These are phyloP conservation scores for Thaumetopoea pityocampa DNA, from an alignment of 1,140 invertebrate species.

Conservation along the genomic window DNA sequence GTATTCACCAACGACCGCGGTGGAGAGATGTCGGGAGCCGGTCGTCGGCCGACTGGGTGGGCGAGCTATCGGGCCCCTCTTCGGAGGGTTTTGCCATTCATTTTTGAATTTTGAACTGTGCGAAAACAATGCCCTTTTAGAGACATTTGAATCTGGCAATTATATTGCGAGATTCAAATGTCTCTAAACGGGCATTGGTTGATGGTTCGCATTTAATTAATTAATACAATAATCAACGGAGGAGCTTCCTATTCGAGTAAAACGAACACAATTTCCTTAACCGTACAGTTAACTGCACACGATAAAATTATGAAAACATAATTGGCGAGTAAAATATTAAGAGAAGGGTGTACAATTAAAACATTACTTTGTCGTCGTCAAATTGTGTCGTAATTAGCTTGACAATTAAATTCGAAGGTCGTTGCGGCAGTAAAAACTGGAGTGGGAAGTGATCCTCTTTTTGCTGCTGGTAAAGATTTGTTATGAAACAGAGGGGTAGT, in stretches of 20 bases:
- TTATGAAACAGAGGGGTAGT: constrained; percentile 25
- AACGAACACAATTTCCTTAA: constrained; percentile 17
- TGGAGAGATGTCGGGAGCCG: constrained; percentile 45
- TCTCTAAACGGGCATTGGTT: too few species aligned
- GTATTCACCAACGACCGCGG: constrained; percentile 66
- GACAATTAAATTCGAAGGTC: constrained; percentile 62
- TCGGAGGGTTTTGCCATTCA: constrained; percentile 49
- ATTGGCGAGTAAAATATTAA: constrained; percentile 50
- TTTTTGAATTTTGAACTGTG: constrained; percentile 52
- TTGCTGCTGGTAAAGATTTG: constrained; percentile 35
- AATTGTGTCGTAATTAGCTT: constrained; percentile 63
- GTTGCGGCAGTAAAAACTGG: constrained; percentile 55
- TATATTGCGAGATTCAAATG: too few species aligned
- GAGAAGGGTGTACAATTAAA: constrained; percentile 61
- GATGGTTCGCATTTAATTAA: too few species aligned
- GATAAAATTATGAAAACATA: constrained; percentile 51
- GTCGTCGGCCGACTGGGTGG: constrained; percentile 57
- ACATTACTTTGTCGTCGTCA: constrained; percentile 59
- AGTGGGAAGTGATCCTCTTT: constrained; percentile 55
- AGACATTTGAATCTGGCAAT: constrained; percentile 24
- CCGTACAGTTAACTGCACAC: constrained; percentile 32
- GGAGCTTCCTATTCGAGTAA: too few species aligned
- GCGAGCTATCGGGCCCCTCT: constrained; percentile 52
- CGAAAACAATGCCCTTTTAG: constrained; percentile 38
- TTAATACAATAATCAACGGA: too few species aligned